These are phyloP conservation scores for Trogon melanurus DNA, from an alignment of 2,113 vertebrate species.

Conservation along the genomic window DNA sequence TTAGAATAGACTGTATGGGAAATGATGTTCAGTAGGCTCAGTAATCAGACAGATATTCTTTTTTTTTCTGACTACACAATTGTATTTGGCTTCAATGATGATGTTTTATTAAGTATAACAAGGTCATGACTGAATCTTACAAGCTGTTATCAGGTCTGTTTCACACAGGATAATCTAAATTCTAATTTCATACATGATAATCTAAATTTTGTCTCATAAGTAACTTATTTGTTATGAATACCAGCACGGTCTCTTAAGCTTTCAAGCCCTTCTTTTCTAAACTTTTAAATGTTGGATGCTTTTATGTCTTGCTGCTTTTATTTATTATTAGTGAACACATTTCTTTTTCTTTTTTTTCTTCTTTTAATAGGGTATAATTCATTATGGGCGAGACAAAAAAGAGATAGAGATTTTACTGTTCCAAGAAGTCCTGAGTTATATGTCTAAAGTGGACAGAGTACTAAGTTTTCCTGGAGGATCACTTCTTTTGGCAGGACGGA, in stretches of 20 bases:
- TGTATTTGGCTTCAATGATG: not conserved
- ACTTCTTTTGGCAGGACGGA: constrained; percentile 90
- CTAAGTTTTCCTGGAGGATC: constrained; percentile 92
- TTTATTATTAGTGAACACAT: not conserved
- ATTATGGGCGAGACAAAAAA: constrained; percentile 92
- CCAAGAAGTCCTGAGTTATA: constrained; percentile 90
- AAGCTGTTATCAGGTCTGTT: not conserved
- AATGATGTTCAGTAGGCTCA: not conserved
- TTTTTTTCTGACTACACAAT: not conserved
- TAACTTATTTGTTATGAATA: not conserved
- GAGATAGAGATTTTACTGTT: constrained; percentile 91
- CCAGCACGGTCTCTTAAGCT: not conserved
- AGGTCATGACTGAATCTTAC: not conserved
- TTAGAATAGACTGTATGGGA: not conserved
- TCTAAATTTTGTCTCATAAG: not conserved
- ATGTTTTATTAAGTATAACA: not conserved
- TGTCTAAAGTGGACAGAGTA: constrained; percentile 90
- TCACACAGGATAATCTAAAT: not conserved
- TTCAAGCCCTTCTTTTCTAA: not conserved
- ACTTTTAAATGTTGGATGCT: not conserved
- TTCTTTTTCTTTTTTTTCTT: not conserved
- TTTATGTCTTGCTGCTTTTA: not conserved
- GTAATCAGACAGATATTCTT: not conserved
- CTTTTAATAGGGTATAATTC: constrained; percentile 84
- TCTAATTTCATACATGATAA: not conserved